Conservation (phyloP, 2,888 invertebrate genomes). For the Lepetodrilus schrolli region DNA sequence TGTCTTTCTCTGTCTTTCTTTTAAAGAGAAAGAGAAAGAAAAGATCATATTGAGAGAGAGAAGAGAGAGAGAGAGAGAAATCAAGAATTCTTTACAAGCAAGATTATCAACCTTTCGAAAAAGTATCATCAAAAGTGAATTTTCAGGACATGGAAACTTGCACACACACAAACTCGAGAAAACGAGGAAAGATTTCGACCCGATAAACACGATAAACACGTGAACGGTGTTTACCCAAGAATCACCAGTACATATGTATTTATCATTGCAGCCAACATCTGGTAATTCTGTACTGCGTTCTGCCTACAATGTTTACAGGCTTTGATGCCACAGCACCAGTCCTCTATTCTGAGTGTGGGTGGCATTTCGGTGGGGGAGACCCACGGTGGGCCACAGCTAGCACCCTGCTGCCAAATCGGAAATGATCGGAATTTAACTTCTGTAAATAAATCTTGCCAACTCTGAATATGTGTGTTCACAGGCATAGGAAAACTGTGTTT, state of each 20-base stretch:
- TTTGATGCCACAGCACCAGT: not conserved
- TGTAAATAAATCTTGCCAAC: conserved; percentile 11
- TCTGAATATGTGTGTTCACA: not conserved
- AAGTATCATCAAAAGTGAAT: not conserved
- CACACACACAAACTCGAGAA: not conserved
- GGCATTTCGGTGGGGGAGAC: not conserved
- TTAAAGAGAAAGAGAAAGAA: too few species aligned
- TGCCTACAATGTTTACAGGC: not conserved
- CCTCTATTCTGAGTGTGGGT: not conserved
- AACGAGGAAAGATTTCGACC: not conserved
- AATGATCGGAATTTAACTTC: conserved; percentile 13
- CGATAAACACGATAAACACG: not conserved
- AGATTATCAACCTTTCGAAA: too few species aligned
- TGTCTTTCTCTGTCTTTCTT: too few species aligned
- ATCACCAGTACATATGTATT: conserved; percentile 1
- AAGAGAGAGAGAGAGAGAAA: not conserved
- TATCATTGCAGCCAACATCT: conserved; percentile 7
- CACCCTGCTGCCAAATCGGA: not conserved
- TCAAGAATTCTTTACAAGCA: too few species aligned
- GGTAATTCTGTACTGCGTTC: not conserved
- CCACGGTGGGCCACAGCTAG: not conserved
- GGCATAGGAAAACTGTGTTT: too few species aligned
- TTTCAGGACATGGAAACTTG: not conserved
- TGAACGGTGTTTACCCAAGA: not conserved
- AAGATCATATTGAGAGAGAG: too few species aligned